These are phyloP conservation scores for Poeciliopsis presidionis DNA, from an alignment of 2,797 vertebrate genomes.

Conservation along the genomic window DNA sequence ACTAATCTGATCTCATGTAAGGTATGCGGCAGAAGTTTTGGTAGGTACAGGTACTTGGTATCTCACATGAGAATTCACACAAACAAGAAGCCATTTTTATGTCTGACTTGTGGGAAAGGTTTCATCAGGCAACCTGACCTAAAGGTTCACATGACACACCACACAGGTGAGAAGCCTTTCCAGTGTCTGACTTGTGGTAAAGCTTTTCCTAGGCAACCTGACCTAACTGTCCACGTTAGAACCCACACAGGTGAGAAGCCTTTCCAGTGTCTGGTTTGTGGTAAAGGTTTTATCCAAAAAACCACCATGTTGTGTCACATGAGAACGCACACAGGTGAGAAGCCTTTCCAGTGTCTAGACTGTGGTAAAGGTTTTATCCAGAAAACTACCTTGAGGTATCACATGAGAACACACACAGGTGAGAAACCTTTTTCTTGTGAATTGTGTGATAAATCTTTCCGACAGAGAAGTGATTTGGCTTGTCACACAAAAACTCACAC, in stretches of 20 bases:
- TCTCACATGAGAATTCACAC: conserved; percentile 2
- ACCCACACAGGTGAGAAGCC: neutral
- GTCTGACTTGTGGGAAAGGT: conserved; percentile 2
- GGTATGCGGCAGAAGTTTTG: neutral
- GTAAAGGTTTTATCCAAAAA: neutral
- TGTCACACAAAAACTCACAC: neutral
- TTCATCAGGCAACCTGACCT: conserved; percentile 1
- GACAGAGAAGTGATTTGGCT: neutral
- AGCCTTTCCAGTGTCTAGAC: neutral
- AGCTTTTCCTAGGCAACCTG: neutral
- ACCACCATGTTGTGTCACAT: neutral
- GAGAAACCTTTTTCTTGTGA: conserved; percentile 1
- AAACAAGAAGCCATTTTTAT: neutral
- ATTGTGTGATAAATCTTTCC: neutral
- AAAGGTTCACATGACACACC: neutral
- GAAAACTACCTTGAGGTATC: neutral
- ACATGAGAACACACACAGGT: neutral
- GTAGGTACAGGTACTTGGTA: neutral
- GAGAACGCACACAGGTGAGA: neutral
- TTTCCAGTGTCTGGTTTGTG: neutral
- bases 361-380: conserved; percentile 2
- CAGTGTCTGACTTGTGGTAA: neutral
- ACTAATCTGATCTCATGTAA: neutral
- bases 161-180: neutral
- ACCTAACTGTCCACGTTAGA: neutral